Evolutionary conservation across 2,797 vertebrate genomes (phyloP), one percentile per base, ranked within the genome.

Genomic region (Poecilia wingei): DNA sequence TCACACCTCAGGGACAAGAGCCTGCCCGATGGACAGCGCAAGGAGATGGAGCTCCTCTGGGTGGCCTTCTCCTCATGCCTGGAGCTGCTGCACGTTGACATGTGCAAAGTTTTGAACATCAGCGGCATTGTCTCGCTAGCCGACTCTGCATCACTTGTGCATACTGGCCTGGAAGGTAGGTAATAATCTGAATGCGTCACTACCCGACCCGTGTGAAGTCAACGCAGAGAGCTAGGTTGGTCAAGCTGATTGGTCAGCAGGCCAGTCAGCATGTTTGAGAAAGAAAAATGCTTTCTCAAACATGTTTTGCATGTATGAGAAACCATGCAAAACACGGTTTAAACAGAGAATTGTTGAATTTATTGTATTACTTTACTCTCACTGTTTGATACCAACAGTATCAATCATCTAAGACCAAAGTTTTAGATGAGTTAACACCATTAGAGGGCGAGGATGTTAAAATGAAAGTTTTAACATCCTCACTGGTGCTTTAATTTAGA

Each of bases 101-200:
- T 97, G 96, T 95, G 95, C 86, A 96, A 96, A 79, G 96, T 96
- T 75, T 95, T 94, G 80, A 92, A 87, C 59, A 89, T 96, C 81
- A 91, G 87, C 3, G 82, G 91, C 75, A 82, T 79, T 79, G 95
- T 96, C 87, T 90, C 91, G 16, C 84, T 95, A 74, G 84, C 87
- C 18, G 89, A 91, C 64, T 64, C 84, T 25, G 66, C 79, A 3
- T 64, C 80, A 28, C 89, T 95, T 55, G 95, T 97, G 69, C 94
- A 95, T 87, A 97, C 95, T n/a, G 96, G 96, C 18, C 36, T 96
- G 10, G 94, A 96, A 95, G 96, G 96, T 96, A 86, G 91, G 90
- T 6, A 2, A 41, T 2, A 22, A 31, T 7, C 12, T 18, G 36
- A 41, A 45, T 6, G 25, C 6, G 9, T 45, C 41, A 45, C 68